Evolutionary conservation across 92 coral and sea anemone genomes (phyloP).

Genomic region (Bergia puertoricense): DNA sequence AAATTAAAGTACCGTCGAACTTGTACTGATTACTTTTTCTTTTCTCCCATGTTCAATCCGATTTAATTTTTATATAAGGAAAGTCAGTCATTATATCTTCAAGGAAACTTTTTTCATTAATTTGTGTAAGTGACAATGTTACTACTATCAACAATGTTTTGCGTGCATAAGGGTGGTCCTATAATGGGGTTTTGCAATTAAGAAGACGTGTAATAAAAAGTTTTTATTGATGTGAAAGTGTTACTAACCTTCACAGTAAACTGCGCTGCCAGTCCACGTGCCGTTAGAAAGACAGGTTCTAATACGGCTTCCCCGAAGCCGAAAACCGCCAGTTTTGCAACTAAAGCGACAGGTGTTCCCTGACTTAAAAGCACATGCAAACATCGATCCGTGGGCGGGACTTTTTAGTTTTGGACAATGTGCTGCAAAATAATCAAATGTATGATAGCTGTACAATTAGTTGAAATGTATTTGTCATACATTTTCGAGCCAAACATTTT

Average conservation of each 20-base stretch:
- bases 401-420: slow-evolving; percentile 23
- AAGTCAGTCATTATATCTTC: too few relatives aligned
- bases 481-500: too few relatives aligned
- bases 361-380: slow-evolving; percentile 15
- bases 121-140: too few relatives aligned
- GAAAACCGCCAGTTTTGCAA: slow-evolving; percentile 21
- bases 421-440: not conserved
- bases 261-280: not conserved
- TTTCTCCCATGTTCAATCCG: too few relatives aligned
- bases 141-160: too few relatives aligned
- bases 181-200: too few relatives aligned
- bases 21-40: too few relatives aligned
- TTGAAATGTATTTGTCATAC: too few relatives aligned
- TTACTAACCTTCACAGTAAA: slow-evolving; percentile 22
- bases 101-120: too few relatives aligned
- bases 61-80: too few relatives aligned
- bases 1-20: too few relatives aligned
- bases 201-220: not conserved
- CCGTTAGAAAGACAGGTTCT: slow-evolving; percentile 33
- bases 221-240: not conserved
- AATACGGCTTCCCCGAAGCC: slow-evolving; percentile 15
- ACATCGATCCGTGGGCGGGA: slow-evolving; percentile 30
- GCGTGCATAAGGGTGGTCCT: too few relatives aligned
- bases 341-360: slow-evolving; percentile 27
- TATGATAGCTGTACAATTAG: not conserved